These are phyloP conservation scores for Drosophila dives DNA, from an alignment of 2,888 invertebrate genomes.

Conservation along the genomic window DNA sequence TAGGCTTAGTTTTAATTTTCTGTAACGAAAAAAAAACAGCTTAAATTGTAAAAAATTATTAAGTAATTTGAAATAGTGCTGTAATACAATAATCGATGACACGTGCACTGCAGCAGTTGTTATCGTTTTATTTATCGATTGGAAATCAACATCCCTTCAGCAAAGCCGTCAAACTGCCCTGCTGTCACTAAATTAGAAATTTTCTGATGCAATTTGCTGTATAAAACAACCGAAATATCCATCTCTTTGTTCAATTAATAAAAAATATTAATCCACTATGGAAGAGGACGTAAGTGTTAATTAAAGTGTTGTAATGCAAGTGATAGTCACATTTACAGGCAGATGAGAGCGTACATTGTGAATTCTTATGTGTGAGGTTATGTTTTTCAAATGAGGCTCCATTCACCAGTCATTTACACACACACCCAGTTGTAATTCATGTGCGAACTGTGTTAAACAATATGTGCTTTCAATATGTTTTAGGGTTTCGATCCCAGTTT, in stretches of 20 bases:
- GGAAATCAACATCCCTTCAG: constrained; percentile 24
- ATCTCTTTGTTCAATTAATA: constrained; percentile 4
- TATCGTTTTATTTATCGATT: constrained; percentile 35
- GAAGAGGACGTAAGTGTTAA: constrained; percentile 67
- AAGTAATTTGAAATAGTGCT: background rate
- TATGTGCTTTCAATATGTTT: background rate
- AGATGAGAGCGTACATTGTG: constrained; percentile 23
- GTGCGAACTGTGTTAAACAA: background rate
- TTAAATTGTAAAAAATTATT: background rate
- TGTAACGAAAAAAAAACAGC: background rate
- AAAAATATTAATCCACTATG: constrained; percentile 43
- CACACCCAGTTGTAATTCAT: background rate
- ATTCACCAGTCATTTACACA: constrained; percentile 20
- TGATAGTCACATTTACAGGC: constrained; percentile 9
- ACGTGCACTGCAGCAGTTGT: background rate
- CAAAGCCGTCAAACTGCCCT: constrained; percentile 42
- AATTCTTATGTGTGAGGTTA: constrained; percentile 48
- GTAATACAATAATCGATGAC: constrained; percentile 1
- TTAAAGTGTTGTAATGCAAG: background rate
- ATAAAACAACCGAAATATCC: constrained; percentile 26
- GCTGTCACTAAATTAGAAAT: constrained; percentile 54
- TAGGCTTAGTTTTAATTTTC: background rate
- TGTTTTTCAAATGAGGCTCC: constrained; percentile 37
- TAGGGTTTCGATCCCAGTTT: constrained; percentile 94
- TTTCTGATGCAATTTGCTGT: constrained; percentile 64